Conservation (phyloP, 2,113 vertebrate genomes). For the Microtus oregoni region DNA sequence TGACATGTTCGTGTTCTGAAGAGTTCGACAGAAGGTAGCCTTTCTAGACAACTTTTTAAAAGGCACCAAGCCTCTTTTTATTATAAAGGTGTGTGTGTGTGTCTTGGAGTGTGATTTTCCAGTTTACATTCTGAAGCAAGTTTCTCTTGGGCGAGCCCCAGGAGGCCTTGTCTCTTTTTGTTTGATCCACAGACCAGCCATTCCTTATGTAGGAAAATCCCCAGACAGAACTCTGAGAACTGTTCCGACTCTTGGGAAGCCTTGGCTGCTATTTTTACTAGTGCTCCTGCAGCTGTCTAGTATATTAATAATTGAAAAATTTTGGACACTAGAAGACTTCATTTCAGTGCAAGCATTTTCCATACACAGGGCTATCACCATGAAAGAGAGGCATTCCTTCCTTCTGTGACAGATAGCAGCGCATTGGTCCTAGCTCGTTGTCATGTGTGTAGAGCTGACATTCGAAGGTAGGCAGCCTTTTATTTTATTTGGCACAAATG, state of each 20-base stretch:
- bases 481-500: neutral
- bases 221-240: constrained; percentile 67
- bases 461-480: neutral
- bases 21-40: neutral
- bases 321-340: constrained; percentile 78
- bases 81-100: neutral
- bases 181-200: neutral
- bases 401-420: neutral
- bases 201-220: constrained; percentile 58
- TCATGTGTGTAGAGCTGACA: neutral
- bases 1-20: neutral
- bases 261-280: constrained; percentile 80
- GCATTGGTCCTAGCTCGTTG: neutral
- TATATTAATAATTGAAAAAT: constrained; percentile 84
- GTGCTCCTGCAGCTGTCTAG: constrained; percentile 81
- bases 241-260: constrained; percentile 76
- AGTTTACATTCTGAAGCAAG: constrained; percentile 2
- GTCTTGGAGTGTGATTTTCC: neutral
- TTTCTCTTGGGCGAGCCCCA: neutral
- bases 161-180: constrained; percentile 47
- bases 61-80: neutral
- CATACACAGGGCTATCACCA: constrained; percentile 20
- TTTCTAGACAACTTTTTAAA: neutral
- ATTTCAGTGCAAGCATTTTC: constrained; percentile 72
- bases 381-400: neutral